phyloP scores from a whole-genome alignment of 2,797 vertebrate species.

The Ambastaia sidthimunki region DNA sequence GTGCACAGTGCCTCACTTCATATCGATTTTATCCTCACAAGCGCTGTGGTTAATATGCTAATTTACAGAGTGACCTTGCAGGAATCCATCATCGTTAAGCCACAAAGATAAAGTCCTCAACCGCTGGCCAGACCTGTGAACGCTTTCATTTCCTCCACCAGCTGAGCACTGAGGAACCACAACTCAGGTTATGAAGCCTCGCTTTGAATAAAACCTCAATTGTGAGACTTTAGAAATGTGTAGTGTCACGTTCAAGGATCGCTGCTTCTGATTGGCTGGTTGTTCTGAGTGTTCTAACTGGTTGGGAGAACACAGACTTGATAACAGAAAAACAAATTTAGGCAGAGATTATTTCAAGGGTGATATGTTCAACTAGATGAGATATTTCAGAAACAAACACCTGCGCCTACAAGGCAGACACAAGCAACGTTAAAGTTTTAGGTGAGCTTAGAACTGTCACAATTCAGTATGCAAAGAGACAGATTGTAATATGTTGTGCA shows the following conservation, averaged over 20 bases:
- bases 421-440: too few species aligned
- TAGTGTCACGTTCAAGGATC: slow-evolving; percentile 3
- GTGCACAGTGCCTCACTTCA: slow-evolving; percentile 4
- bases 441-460: too few species aligned
- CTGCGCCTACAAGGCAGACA: too few species aligned
- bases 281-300: not conserved
- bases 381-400: too few species aligned
- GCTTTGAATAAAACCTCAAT: not conserved
- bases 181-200: not conserved
- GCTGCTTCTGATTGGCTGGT: not conserved
- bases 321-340: too few species aligned
- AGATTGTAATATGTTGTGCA: too few species aligned
- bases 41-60: slow-evolving; percentile 47
- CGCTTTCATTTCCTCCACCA: slow-evolving; percentile 2
- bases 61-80: slow-evolving; percentile 66
- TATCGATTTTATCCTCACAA: slow-evolving; percentile 56
- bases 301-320: too few species aligned
- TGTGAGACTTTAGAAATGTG: not conserved
- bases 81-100: slow-evolving; percentile 64
- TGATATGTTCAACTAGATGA: too few species aligned
- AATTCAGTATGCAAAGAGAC: too few species aligned
- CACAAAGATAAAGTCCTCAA: slow-evolving; percentile 29
- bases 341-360: too few species aligned
- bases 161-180: slow-evolving; percentile 3
- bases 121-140: not conserved